Conservation (phyloP, 1,140 invertebrate genomes). For the Drosophila mauritiana region DNA sequence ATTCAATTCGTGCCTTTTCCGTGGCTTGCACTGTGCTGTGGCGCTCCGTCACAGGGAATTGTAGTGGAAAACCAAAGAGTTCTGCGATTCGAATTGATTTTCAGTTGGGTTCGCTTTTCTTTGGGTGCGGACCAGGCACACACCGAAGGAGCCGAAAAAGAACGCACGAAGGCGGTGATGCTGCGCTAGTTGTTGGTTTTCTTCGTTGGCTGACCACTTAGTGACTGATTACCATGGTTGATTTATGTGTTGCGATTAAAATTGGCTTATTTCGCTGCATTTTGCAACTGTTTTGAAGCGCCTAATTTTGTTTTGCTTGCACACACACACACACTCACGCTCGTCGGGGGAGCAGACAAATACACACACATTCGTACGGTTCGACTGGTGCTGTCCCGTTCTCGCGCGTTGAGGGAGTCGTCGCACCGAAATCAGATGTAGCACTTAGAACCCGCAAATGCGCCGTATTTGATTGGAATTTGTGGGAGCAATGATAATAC, state of each 20-base stretch:
- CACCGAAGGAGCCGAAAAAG: slow-evolving; percentile 28
- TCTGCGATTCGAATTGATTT: slow-evolving; percentile 20
- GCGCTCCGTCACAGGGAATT: slow-evolving; percentile 41
- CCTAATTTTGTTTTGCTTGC: slow-evolving; percentile 72
- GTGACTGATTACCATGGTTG: neutral
- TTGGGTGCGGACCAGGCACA: slow-evolving; percentile 64
- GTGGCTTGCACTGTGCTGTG: slow-evolving; percentile 3
- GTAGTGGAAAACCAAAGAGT: slow-evolving; percentile 38
- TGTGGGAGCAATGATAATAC: neutral
- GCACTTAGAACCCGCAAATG: slow-evolving; percentile 21
- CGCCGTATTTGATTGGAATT: neutral
- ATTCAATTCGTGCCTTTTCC: slow-evolving; percentile 50
- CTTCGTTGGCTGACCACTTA: neutral
- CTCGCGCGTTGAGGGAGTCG: slow-evolving; percentile 41
- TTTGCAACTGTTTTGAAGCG: slow-evolving; percentile 23
- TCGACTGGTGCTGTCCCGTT: slow-evolving; percentile 57
- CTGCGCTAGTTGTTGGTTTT: slow-evolving; percentile 38
- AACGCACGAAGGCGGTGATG: slow-evolving; percentile 35
- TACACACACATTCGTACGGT: slow-evolving; percentile 45
- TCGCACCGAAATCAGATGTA: slow-evolving; percentile 7
- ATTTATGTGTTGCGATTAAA: slow-evolving; percentile 1
- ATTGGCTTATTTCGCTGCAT: slow-evolving; percentile 10
- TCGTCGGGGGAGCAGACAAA: slow-evolving; percentile 48
- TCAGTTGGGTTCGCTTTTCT: slow-evolving; percentile 16
- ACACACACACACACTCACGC: slow-evolving; percentile 41